Base-by-base conservation (phyloP, 1,140 invertebrate species). In the Vanessa atalanta region DNA sequence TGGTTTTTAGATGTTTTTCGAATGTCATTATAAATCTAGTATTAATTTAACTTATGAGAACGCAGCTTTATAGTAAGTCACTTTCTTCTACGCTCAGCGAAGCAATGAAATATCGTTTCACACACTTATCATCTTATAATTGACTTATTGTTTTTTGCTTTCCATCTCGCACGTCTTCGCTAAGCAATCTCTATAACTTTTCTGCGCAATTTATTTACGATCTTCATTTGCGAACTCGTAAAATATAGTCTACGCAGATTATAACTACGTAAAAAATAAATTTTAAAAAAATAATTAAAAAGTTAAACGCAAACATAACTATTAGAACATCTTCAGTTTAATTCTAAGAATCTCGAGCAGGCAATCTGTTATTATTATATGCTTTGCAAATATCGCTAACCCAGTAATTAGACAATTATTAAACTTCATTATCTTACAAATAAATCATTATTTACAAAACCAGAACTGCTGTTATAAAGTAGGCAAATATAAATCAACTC, bases 91-190 rank as follows among this genome's bases (percentile, higher is more conserved):
- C 47, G 76, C 65, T 69, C 82, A 77, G 53, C 78, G 71, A 82
- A 79, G 83, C 82, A 80, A 73, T 78, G 77, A 81, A 80, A 79
- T 77, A 79, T 75, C 78, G 78, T 82, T 84, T 84, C 82, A 80
- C 78, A 77, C 79, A 79, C 79, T 70, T 69, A 67, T 70, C 64
- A 72, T 57, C 66, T 65, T 48, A 66, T 77, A 73, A 78, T 78
- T 73, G 70, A 73, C 70, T 75, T 73, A 76, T 80, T 80, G 66
- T 80, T 75, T 75, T 73, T 74, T 79, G 60, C 47, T 77, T 69
- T 70, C 66, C 47, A 77, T 74, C 72, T 70, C 64, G 64, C 67
- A 63, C 26, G 53, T 63, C 50, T 72, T 57, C 67, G 57, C 72
- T 70, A 61, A 43, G n/a, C 51, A 57, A 70, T 70, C 63, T 23